Conservation (phyloP, 2,113 vertebrate genomes). For the Seriola quinqueradiata region DNA sequence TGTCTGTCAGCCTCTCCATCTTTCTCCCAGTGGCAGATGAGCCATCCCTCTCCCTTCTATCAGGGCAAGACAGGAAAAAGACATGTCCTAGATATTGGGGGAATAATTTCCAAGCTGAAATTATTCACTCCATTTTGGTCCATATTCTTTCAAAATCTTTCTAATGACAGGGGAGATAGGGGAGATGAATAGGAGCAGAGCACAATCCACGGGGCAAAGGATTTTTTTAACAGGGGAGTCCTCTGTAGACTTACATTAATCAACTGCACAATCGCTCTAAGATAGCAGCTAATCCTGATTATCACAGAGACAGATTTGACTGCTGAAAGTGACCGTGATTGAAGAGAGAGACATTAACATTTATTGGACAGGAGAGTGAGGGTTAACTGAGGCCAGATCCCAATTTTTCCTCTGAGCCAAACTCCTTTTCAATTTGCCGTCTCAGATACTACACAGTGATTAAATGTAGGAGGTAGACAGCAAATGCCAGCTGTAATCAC, state of each 20-base stretch:
- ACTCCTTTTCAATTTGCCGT: slow-evolving; percentile 64
- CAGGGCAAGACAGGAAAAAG: slow-evolving; percentile 19
- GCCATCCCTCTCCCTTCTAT: slow-evolving; percentile 22
- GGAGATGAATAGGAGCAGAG: slow-evolving; percentile 36
- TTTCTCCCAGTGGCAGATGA: slow-evolving; percentile 3
- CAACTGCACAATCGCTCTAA: slow-evolving; percentile 44
- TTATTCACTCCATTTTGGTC: slow-evolving; percentile 33
- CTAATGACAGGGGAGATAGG: slow-evolving; percentile 18
- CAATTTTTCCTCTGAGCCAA: slow-evolving; percentile 63
- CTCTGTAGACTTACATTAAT: slow-evolving; percentile 54
- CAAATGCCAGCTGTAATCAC: slow-evolving; percentile 70
- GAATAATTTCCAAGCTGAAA: slow-evolving; percentile 38
- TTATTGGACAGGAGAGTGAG: slow-evolving; percentile 49
- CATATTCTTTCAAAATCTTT: slow-evolving; percentile 2
- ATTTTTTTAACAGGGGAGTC: slow-evolving; percentile 24
- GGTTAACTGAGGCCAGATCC: slow-evolving; percentile 56
- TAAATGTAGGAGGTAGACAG: slow-evolving; percentile 52
- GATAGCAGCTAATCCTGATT: slow-evolving; percentile 54
- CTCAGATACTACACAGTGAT: slow-evolving; percentile 63
- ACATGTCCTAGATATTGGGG: slow-evolving; percentile 27
- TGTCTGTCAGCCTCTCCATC: slow-evolving; percentile 24
- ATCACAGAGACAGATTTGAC: slow-evolving; percentile 32
- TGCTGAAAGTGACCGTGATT: slow-evolving; percentile 38
- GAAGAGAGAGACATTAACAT: slow-evolving; percentile 39
- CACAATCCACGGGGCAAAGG: background rate